Conservation (phyloP, 1,140 invertebrate genomes). For the Drosophila bocki region DNA sequence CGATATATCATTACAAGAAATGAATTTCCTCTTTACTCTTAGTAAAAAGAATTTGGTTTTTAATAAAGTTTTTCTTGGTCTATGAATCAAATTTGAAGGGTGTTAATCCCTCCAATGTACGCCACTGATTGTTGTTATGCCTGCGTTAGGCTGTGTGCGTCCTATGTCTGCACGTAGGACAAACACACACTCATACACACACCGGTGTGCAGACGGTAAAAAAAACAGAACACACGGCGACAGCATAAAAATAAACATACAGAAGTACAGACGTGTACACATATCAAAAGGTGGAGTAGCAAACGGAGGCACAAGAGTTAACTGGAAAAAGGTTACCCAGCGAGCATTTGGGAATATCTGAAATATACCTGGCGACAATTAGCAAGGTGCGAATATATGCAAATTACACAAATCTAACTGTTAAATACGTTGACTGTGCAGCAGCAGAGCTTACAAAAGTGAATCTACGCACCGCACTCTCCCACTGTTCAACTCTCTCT, state of each 20-base stretch:
- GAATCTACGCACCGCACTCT: conserved; percentile 55
- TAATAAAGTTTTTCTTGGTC: background rate
- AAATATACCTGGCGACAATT: conserved; percentile 24
- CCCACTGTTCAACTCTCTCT: conserved; percentile 1
- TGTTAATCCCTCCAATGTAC: background rate
- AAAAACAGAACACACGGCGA: conserved; percentile 65
- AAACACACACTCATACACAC: conserved; percentile 55
- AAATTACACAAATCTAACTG: conserved; percentile 19
- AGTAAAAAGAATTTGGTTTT: background rate
- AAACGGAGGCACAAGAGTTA: conserved; percentile 58
- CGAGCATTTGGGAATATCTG: conserved; percentile 16
- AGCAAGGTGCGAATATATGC: conserved; percentile 23
- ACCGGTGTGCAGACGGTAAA: conserved; percentile 52
- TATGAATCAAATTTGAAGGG: background rate
- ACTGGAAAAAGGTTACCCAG: conserved; percentile 74
- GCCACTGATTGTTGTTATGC: conserved; percentile 39
- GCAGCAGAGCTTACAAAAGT: conserved; percentile 63
- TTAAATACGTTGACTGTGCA: conserved; percentile 52
- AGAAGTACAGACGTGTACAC: conserved; percentile 30
- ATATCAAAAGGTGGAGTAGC: conserved; percentile 16
- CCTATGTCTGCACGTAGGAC: conserved; percentile 76
- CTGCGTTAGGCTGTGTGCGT: conserved; percentile 28
- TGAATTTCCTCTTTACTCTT: background rate
- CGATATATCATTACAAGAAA: background rate
- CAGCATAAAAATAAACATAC: conserved; percentile 78